A percentile compares a stretch with the other conserved stretches of the same genome.
Conservation (phyloP, 2,113 vertebrate species). For the Ciconia stormi region DNA sequence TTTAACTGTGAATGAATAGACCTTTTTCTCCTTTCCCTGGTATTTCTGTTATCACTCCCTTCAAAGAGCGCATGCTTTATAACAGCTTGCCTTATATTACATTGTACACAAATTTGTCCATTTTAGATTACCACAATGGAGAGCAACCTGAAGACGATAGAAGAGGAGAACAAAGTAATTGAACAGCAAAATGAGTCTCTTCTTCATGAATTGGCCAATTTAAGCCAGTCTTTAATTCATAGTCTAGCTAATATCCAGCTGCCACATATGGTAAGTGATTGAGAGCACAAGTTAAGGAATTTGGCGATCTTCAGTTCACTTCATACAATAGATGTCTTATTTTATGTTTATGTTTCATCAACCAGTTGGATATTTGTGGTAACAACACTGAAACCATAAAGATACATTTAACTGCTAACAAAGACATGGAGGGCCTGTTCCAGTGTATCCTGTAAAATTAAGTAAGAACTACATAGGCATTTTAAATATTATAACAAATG, state of each 20-base stretch:
- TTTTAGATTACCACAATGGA: constrained; percentile 98
- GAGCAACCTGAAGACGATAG: constrained; percentile 98
- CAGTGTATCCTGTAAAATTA: constrained; percentile 63
- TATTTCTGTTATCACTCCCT: not conserved
- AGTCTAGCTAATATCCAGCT: constrained; percentile 99
- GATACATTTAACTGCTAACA: constrained; percentile 71
- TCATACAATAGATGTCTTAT: constrained; percentile 60
- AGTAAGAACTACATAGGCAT: constrained; percentile 66
- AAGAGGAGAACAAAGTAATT: constrained; percentile 99
- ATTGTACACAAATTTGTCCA: constrained; percentile 60
- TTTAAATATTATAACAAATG: constrained; percentile 39
- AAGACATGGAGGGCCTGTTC: constrained; percentile 69
- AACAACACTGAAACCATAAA: constrained; percentile 69
- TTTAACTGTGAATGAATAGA: not conserved
- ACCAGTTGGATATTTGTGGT: constrained; percentile 67
- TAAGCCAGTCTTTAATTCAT: constrained; percentile 99
- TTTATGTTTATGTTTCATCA: constrained; percentile 67
- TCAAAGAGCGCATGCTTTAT: not conserved
- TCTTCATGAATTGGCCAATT: constrained; percentile 96
- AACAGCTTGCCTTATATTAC: constrained; percentile 53
- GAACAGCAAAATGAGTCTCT: constrained; percentile 99
- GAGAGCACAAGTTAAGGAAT: constrained; percentile 80
- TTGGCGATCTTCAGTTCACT: constrained; percentile 63
- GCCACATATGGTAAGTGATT: constrained; percentile 97
- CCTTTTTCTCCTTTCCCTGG: not conserved